Conservation (phyloP, 2,888 invertebrate species). For the Latrodectus elegans region DNA sequence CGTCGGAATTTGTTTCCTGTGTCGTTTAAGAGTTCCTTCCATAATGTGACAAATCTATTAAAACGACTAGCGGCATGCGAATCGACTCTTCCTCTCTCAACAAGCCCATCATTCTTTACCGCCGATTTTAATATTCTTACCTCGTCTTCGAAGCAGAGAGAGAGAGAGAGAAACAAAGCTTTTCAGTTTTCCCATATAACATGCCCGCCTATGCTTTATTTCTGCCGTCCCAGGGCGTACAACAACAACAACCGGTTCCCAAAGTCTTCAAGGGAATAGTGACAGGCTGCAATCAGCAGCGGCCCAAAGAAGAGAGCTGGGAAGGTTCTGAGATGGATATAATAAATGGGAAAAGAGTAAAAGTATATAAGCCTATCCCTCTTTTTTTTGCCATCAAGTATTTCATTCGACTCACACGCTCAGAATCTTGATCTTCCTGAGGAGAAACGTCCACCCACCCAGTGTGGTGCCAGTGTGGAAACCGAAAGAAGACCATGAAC, state of each 20-base stretch:
- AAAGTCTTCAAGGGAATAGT: slow-evolving; percentile 14
- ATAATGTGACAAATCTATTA: too few species aligned
- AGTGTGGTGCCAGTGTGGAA: slow-evolving; percentile 15
- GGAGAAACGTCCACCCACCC: slow-evolving; percentile 54
- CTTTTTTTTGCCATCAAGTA: slow-evolving; percentile 24
- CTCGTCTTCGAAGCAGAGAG: slow-evolving; percentile 3
- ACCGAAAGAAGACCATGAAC: slow-evolving; percentile 32
- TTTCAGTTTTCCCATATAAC: slow-evolving; percentile 21
- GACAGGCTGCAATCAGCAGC: slow-evolving; percentile 53
- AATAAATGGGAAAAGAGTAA: slow-evolving; percentile 21
- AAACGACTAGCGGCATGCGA: too few species aligned
- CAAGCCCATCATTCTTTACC: slow-evolving; percentile 1
- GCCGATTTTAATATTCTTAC: slow-evolving; percentile 23
- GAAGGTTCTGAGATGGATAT: slow-evolving; percentile 20
- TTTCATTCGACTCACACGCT: slow-evolving; percentile 15
- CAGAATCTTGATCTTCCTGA: not conserved
- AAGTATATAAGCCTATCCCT: slow-evolving; percentile 28
- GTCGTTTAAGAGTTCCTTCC: too few species aligned
- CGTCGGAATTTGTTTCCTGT: too few species aligned
- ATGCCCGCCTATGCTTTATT: slow-evolving; percentile 13
- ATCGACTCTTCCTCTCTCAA: not conserved
- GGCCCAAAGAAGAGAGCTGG: not conserved
- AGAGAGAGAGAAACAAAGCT: slow-evolving; percentile 39
- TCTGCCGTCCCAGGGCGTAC: not conserved
- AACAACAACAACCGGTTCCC: slow-evolving; percentile 32